Conservation (phyloP, 2,113 vertebrate species). For the Struthidea cinerea region DNA sequence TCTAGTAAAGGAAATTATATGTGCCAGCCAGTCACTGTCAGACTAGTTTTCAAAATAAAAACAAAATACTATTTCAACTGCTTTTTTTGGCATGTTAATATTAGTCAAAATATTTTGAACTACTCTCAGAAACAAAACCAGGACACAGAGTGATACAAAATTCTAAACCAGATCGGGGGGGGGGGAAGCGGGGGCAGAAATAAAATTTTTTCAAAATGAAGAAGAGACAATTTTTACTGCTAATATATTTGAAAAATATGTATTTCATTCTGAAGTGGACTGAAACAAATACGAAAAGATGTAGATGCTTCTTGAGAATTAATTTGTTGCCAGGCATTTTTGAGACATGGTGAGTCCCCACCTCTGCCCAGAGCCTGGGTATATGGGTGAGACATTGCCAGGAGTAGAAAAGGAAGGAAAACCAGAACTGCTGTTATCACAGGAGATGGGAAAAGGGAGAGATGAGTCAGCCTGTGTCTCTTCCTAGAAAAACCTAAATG, state of each 20-base stretch:
- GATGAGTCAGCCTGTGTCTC: background rate
- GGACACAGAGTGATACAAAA: background rate
- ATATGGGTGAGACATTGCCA: accelerated
- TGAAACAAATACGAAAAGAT: background rate
- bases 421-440: background rate
- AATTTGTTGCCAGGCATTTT: background rate
- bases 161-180: background rate
- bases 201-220: background rate
- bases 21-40: background rate
- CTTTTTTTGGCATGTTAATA: background rate
- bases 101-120: background rate
- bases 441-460: background rate
- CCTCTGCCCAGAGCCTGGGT: background rate
- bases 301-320: background rate
- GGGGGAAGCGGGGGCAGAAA: background rate
- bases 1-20: conserved; percentile 7
- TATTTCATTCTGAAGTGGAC: background rate
- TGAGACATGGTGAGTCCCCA: background rate
- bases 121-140: background rate
- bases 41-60: conserved; percentile 1
- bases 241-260: background rate
- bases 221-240: background rate
- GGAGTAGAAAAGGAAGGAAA: background rate
- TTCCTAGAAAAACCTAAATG: background rate
- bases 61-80: background rate